These are phyloP conservation scores for Cossypha caffra DNA, from an alignment of 2,797 vertebrate species.

Conservation along the genomic window DNA sequence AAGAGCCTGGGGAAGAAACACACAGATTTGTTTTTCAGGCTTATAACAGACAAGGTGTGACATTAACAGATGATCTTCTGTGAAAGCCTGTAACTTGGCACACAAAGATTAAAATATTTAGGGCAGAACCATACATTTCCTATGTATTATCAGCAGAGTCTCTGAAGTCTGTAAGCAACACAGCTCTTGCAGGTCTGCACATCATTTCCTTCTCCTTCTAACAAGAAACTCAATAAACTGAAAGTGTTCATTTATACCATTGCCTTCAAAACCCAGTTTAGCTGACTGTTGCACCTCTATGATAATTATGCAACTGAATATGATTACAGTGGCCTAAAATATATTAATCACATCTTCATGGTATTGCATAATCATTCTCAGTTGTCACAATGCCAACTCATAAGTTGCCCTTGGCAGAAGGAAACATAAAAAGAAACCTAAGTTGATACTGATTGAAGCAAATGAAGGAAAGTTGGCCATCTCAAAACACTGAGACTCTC, in stretches of 20 bases:
- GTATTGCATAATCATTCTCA: conserved; percentile 5
- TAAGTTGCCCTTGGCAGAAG: not conserved
- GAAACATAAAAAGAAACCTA: conserved; percentile 51
- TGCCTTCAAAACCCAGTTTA: not conserved
- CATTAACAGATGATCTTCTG: not conserved
- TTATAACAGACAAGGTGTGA: not conserved
- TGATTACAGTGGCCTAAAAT: not conserved
- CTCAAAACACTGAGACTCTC: conserved; percentile 24
- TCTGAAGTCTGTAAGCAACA: not conserved
- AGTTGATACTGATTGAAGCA: conserved; percentile 64
- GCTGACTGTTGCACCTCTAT: not conserved
- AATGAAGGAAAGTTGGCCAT: conserved; percentile 66
- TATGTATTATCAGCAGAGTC: not conserved
- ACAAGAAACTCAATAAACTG: not conserved
- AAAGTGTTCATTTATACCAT: not conserved
- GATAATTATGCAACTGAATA: not conserved
- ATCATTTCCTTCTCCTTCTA: not conserved
- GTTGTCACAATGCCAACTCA: not conserved
- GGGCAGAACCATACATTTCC: not conserved
- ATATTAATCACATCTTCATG: conserved; percentile 41
- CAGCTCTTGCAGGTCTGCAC: not conserved
- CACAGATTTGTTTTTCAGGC: not conserved
- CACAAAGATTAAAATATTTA: not conserved
- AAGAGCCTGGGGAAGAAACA: not conserved
- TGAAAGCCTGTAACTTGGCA: not conserved